Percentiles rank a stretch among this genome's conserved stretches.
phyloP scores from a whole-genome alignment of 2,888 invertebrate genomes.

The Eilema griseolum region DNA sequence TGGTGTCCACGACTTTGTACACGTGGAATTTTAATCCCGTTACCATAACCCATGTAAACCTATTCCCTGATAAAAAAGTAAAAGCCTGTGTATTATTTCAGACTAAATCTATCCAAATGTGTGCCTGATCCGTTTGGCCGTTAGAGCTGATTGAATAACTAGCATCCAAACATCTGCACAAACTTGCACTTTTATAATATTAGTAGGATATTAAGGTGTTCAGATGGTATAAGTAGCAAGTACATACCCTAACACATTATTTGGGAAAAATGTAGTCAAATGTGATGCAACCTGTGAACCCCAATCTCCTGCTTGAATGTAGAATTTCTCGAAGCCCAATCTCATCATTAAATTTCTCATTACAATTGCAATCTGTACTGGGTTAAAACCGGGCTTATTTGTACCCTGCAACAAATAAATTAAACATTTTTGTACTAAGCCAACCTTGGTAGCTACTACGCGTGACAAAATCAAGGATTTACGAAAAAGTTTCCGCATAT shows the following conservation, averaged over 20 bases:
- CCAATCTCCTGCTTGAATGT: conserved; percentile 93
- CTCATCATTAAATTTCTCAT: conserved; percentile 91
- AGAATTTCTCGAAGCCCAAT: conserved; percentile 89
- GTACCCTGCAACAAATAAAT: conserved; percentile 74
- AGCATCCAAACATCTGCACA: too few relatives aligned
- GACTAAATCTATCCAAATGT: too few relatives aligned
- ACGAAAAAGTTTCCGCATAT: too few relatives aligned
- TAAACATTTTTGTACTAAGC: background rate
- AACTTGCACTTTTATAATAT: too few relatives aligned
- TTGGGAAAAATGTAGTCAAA: conserved; percentile 89
- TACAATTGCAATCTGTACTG: conserved; percentile 87
- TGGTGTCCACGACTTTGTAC: too few relatives aligned
- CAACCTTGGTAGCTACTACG: background rate
- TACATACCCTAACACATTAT: conserved; percentile 80
- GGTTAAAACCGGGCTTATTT: conserved; percentile 87
- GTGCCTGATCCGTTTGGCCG: too few relatives aligned
- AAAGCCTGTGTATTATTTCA: too few relatives aligned
- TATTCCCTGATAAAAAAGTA: too few relatives aligned
- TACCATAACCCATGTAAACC: too few relatives aligned
- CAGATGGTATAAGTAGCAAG: background rate
- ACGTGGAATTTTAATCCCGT: too few relatives aligned
- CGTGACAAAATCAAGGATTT: background rate
- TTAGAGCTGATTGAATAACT: too few relatives aligned
- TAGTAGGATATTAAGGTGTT: too few relatives aligned
- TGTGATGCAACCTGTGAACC: conserved; percentile 88